Percentiles rank a stretch among this genome's conserved stretches.
These are phyloP conservation scores for Lophotis ruficrista DNA, from an alignment of 2,113 vertebrate species.

Conservation along the genomic window DNA sequence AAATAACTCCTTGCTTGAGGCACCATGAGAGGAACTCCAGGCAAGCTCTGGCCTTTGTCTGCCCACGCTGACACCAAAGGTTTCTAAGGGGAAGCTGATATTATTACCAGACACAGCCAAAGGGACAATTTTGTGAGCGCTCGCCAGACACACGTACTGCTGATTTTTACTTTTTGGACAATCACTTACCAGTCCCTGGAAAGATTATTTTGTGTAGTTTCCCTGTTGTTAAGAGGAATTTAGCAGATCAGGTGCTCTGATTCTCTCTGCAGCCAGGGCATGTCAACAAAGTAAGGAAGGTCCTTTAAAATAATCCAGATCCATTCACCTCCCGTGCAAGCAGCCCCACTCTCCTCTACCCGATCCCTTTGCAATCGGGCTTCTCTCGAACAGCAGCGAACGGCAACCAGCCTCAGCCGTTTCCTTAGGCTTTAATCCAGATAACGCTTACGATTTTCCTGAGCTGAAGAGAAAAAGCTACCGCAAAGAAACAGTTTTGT, in stretches of 20 bases:
- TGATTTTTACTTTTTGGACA: background rate
- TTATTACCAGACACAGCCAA: background rate
- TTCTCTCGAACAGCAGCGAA: background rate
- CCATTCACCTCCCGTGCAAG: background rate
- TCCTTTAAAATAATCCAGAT: background rate
- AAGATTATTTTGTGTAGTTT: background rate
- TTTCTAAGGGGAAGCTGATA: background rate
- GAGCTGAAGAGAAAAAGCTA: background rate
- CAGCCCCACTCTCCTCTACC: background rate
- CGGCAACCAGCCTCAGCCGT: background rate
- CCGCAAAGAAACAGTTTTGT: background rate
- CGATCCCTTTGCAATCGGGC: background rate
- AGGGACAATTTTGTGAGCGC: background rate
- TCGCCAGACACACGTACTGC: background rate
- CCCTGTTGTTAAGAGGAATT: background rate
- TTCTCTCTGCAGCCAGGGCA: background rate
- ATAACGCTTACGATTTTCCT: background rate
- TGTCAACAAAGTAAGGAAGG: background rate
- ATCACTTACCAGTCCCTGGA: background rate
- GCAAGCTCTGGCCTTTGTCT: background rate
- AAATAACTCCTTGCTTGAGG: background rate
- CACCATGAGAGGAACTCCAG: background rate
- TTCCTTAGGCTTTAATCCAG: background rate
- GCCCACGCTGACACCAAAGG: background rate
- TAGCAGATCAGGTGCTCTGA: background rate